These are phyloP conservation scores for Camelus bactrianus DNA, from an alignment of 2,113 vertebrate species.

Conservation along the genomic window DNA sequence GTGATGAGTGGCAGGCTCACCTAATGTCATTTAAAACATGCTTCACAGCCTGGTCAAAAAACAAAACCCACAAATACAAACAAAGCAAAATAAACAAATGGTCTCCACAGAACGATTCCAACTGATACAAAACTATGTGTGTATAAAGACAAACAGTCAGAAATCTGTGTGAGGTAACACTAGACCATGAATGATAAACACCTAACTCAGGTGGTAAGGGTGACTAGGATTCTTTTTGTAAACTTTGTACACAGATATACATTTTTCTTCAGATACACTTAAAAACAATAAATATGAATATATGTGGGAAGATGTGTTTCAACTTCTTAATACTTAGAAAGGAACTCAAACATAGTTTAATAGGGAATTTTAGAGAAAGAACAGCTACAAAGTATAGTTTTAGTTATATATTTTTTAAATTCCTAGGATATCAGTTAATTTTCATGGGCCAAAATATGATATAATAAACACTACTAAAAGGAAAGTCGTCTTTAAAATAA, in stretches of 20 bases:
- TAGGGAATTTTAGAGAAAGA: slow-evolving; percentile 1
- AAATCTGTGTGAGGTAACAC: not conserved
- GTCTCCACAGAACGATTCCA: not conserved
- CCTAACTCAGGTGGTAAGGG: not conserved
- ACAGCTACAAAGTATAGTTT: not conserved
- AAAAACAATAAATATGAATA: not conserved
- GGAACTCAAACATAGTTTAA: not conserved
- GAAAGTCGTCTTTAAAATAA: not conserved
- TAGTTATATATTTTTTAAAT: slow-evolving; percentile 15
- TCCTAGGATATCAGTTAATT: not conserved
- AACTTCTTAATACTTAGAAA: slow-evolving; percentile 50
- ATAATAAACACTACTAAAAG: slow-evolving; percentile 23
- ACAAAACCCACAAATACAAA: not conserved
- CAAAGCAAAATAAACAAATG: not conserved
- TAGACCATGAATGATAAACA: not conserved
- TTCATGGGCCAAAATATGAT: slow-evolving; percentile 4
- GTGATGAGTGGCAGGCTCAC: not conserved
- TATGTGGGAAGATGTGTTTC: not conserved
- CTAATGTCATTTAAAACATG: slow-evolving; percentile 6
- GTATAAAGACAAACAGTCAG: not conserved
- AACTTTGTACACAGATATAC: not conserved
- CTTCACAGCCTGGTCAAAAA: not conserved
- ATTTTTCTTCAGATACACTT: not conserved
- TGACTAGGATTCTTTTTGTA: not conserved
- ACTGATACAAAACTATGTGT: not conserved